Percentiles rank a stretch among this genome's conserved stretches.
phyloP scores from a whole-genome alignment of 2,888 invertebrate genomes.

The Cheilosia soror region DNA sequence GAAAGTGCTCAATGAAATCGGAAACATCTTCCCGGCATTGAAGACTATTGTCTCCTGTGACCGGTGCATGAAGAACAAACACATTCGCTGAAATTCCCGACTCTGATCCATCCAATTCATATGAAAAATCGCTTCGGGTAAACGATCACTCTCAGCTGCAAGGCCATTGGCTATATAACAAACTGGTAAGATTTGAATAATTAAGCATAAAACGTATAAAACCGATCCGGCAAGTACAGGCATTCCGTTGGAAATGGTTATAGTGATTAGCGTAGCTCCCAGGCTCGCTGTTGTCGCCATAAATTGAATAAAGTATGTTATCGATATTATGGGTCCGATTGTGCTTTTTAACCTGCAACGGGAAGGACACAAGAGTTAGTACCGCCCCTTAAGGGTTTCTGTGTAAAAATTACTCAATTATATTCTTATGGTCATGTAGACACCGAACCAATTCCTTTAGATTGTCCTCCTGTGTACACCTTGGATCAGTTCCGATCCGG shows the following conservation, averaged over 20 bases:
- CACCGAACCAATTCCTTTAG: constrained; percentile 76
- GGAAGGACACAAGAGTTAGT: background rate
- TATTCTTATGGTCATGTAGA: constrained; percentile 77
- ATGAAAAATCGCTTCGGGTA: constrained; percentile 78
- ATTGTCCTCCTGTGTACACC: constrained; percentile 65
- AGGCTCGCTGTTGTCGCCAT: constrained; percentile 78
- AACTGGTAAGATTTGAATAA: constrained; percentile 78
- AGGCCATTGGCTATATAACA: constrained; percentile 78
- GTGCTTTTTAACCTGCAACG: constrained; percentile 6
- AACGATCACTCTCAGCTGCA: constrained; percentile 76
- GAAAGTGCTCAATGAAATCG: constrained; percentile 79
- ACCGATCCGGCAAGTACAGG: constrained; percentile 76
- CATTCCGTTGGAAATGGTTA: constrained; percentile 76
- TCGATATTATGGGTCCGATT: background rate
- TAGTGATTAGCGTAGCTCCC: constrained; percentile 77
- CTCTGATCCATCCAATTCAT: constrained; percentile 78
- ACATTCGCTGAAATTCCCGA: constrained; percentile 76
- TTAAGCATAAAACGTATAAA: constrained; percentile 74
- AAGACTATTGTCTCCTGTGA: constrained; percentile 78
- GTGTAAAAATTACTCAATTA: constrained; percentile 75
- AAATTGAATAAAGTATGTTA: constrained; percentile 77
- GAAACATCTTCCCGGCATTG: constrained; percentile 78
- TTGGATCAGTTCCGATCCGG: constrained; percentile 74
- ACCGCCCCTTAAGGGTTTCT: constrained; percentile 1
- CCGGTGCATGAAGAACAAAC: constrained; percentile 77